These are phyloP conservation scores for Clupea harengus DNA, from an alignment of 2,113 vertebrate genomes.

Conservation along the genomic window DNA sequence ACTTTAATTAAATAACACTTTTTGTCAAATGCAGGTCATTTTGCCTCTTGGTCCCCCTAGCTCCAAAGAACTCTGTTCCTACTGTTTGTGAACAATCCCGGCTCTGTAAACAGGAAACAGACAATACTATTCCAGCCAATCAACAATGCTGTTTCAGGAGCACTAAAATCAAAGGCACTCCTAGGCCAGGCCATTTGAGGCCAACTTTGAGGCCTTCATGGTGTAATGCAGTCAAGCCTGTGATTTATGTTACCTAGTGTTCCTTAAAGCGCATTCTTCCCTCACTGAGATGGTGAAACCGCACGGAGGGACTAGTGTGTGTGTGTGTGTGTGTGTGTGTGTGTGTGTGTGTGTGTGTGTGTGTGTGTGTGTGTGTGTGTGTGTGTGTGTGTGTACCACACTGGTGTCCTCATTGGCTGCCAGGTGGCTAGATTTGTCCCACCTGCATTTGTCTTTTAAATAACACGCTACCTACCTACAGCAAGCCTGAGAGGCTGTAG, in stretches of 20 bases:
- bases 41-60: too few relatives aligned
- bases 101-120: too few relatives aligned
- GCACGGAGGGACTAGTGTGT: too few relatives aligned
- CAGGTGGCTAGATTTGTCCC: neutral
- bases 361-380: constrained; percentile 23
- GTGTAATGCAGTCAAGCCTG: neutral
- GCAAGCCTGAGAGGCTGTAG: neutral
- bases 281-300: too few relatives aligned
- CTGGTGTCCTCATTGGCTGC: neutral
- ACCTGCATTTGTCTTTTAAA: neutral
- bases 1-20: too few relatives aligned
- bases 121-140: too few relatives aligned
- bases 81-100: too few relatives aligned
- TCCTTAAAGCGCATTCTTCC: too few relatives aligned
- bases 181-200: neutral
- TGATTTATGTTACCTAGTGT: neutral
- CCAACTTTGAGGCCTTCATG: neutral
- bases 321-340: constrained; percentile 10
- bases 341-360: constrained; percentile 18
- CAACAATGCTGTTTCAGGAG: too few relatives aligned
- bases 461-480: neutral
- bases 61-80: too few relatives aligned
- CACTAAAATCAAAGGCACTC: neutral
- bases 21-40: too few relatives aligned
- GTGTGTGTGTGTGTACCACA: constrained; percentile 31